Evolutionary conservation across 92 coral and sea anemone genomes (phyloP), one percentile per base, ranked within the genome.

Genomic region (Zoanthus sansibaricus): DNA sequence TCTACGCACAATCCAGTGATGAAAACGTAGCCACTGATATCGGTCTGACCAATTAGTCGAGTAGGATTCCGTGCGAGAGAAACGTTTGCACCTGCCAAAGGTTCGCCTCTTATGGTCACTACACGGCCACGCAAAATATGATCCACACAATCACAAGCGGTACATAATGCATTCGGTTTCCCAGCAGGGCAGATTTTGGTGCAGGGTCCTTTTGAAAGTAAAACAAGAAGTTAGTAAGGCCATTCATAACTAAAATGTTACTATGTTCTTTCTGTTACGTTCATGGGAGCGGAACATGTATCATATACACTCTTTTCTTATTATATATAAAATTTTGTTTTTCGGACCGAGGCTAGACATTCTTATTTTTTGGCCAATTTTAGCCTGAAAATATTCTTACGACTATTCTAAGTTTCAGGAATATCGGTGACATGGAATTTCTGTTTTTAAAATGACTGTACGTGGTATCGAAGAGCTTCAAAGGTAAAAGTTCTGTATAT

Each of bases 91-190:
- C 75, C 75, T n/a, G 75, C 61, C 20, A 80, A 58, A 58, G 66
- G 72, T 21, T 67, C 37, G 5, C 72, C 37, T 18, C 37, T 67
- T 67, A 21, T 18, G 37, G 37, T 30, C 37, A 20, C 33, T 4
- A 67, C 72, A 20, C 72, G 37, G 72, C 85, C 85, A 62, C 85
- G 46, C 64, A 80, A 45, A 45, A 80, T 80, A 80, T 80, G 85
- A 62, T 80, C 85, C 75, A 47, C 59, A 31, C 85, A 80, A 13
- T 64, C 46, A 67, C 85, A 80, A 20, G 85, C 85, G 47, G 42
- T 20, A 21, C 85, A 80, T 2, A 9, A 58, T 45, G 61, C 61
- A 66, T 66, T 80, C 2, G 85, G 85, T 80, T 67, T 47, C 21
- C 85, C 85, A 21, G 73, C 74, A 44, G 75, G 85, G 13, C 85